phyloP scores from a whole-genome alignment of 1,140 invertebrate species.

The Heterodera schachtii region DNA sequence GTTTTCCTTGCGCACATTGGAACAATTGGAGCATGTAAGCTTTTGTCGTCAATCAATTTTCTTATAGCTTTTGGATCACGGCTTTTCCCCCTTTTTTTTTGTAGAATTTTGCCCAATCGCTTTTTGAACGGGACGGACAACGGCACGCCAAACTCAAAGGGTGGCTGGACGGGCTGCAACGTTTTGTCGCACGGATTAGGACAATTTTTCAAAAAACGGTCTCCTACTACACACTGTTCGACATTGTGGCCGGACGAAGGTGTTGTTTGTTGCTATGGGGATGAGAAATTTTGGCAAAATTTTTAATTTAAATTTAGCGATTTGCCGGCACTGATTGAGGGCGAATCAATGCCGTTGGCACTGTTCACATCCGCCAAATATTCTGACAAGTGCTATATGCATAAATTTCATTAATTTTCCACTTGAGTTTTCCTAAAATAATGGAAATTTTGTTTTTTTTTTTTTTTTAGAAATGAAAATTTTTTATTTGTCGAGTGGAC shows the following conservation, averaged over 20 bases:
- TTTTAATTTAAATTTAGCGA: conserved; percentile 20
- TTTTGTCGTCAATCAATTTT: too few species aligned
- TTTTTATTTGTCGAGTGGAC: too few species aligned
- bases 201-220: conserved; percentile 35
- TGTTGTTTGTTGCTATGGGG: too few species aligned
- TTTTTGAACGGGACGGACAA: conserved; percentile 35
- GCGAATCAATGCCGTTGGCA: conserved; percentile 26
- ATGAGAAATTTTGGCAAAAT: not conserved
- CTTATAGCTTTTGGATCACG: too few species aligned
- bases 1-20: conserved; percentile 32
- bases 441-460: too few species aligned
- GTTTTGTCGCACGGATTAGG: conserved; percentile 38
- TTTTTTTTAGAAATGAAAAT: too few species aligned
- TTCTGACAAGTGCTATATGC: conserved; percentile 37
- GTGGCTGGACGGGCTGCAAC: not conserved
- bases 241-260: conserved; percentile 28
- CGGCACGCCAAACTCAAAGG: conserved; percentile 32
- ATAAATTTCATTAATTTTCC: too few species aligned
- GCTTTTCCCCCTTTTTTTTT: not conserved
- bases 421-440: too few species aligned
- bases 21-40: conserved; percentile 37
- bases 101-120: conserved; percentile 31
- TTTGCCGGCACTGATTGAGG: conserved; percentile 42
- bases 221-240: conserved; percentile 40
- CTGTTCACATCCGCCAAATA: conserved; percentile 39